phyloP scores from a whole-genome alignment of 2,797 vertebrate species.

The Oryzias dopingdopingensis region DNA sequence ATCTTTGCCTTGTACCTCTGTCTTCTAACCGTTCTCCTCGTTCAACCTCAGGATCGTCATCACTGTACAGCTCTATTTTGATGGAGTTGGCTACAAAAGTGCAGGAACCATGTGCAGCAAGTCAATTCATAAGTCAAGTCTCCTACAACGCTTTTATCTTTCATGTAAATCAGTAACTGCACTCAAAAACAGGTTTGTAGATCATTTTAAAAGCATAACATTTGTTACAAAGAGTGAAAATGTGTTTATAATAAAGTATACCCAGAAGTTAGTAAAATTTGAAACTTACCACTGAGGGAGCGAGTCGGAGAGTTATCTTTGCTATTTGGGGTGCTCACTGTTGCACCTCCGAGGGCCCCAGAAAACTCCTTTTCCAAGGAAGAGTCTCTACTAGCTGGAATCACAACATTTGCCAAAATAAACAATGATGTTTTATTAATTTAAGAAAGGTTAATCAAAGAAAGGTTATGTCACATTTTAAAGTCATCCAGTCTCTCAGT shows the following conservation, averaged over 20 bases:
- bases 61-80: slow-evolving; percentile 98
- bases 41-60: slow-evolving; percentile 90
- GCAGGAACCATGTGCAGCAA: slow-evolving; percentile 9
- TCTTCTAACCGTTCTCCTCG: slow-evolving; percentile 83
- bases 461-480: too few relatives aligned
- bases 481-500: too few relatives aligned
- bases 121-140: background rate
- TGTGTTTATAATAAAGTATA: background rate
- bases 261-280: background rate
- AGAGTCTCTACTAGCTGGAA: slow-evolving; percentile 89
- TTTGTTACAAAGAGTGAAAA: background rate
- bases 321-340: slow-evolving; percentile 95
- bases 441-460: too few relatives aligned
- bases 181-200: background rate
- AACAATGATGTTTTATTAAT: too few relatives aligned
- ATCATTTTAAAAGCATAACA: slow-evolving; percentile 5
- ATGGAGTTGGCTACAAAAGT: slow-evolving; percentile 87
- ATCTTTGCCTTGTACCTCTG: slow-evolving; percentile 80
- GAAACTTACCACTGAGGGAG: slow-evolving; percentile 88
- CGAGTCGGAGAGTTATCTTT: slow-evolving; percentile 93
- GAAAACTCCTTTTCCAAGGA: slow-evolving; percentile 97
- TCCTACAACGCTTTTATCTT: background rate
- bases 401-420: slow-evolving; percentile 16
- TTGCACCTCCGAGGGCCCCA: slow-evolving; percentile 85
- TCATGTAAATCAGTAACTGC: background rate